phyloP scores from a whole-genome alignment of 2,797 vertebrate species.

The Aselliscus stoliczkanus region DNA sequence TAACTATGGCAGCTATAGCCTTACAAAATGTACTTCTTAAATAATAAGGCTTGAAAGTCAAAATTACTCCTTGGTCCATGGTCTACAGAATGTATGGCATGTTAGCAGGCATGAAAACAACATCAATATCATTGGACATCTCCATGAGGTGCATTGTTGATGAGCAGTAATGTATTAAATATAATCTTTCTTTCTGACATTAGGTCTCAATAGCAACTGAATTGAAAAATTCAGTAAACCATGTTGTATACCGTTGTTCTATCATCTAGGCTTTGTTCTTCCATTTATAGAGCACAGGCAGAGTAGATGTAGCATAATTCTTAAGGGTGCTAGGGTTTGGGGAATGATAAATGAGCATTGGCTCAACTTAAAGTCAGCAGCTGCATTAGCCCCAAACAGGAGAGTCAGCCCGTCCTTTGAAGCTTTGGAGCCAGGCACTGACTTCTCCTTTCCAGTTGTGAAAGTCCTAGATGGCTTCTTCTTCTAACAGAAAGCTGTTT shows the following conservation, averaged over 20 bases:
- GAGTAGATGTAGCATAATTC: background rate
- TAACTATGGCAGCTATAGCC: background rate
- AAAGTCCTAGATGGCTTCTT: background rate
- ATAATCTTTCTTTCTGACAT: background rate
- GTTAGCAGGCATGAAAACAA: background rate
- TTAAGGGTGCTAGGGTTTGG: background rate
- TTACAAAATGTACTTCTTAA: background rate
- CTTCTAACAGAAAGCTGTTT: background rate
- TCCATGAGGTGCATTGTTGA: background rate
- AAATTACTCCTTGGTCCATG: background rate
- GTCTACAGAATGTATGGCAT: background rate
- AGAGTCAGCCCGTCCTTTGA: background rate
- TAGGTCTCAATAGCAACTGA: background rate
- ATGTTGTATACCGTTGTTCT: background rate
- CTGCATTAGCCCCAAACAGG: too few species aligned
- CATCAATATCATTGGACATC: background rate
- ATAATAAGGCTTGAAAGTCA: background rate
- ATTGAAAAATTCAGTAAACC: background rate
- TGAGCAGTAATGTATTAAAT: background rate
- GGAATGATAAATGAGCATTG: background rate
- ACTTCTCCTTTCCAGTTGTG: background rate
- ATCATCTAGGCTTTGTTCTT: background rate
- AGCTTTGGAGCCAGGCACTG: background rate
- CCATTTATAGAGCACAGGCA: background rate
- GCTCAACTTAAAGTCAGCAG: too few species aligned